Evolutionary conservation across 1,140 invertebrate species (phyloP).

Genomic region (Drosophila aff.): DNA sequence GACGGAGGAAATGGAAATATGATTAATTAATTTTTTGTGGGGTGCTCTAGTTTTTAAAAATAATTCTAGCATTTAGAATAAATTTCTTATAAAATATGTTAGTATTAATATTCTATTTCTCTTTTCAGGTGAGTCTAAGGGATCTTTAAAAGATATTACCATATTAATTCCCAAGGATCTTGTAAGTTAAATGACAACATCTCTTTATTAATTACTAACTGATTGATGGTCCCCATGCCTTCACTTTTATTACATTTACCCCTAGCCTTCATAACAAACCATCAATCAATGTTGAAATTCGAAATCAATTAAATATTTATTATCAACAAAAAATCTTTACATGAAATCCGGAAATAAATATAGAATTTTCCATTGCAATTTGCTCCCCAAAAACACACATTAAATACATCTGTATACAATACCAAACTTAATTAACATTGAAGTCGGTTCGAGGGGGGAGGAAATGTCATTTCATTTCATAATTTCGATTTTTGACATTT

Average conservation of each 20-base stretch:
- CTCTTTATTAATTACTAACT: background rate
- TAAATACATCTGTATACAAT: slow-evolving; percentile 52
- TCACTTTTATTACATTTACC: background rate
- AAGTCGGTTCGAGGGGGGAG: slow-evolving; percentile 8
- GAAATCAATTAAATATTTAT: slow-evolving; percentile 76
- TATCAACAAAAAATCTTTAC: slow-evolving; percentile 20
- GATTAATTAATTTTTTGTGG: slow-evolving; percentile 1
- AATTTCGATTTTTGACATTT: slow-evolving; percentile 59
- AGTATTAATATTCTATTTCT: background rate
- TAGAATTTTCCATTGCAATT: slow-evolving; percentile 43
- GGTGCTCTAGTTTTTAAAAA: background rate
- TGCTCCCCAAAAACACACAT: slow-evolving; percentile 34
- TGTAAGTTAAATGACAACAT: background rate
- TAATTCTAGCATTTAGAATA: background rate
- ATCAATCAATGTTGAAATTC: slow-evolving; percentile 62
- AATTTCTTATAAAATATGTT: background rate
- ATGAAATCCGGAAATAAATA: slow-evolving; percentile 35
- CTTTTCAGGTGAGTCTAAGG: background rate
- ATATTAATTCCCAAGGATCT: background rate
- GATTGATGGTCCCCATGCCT: background rate
- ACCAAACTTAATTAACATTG: slow-evolving; percentile 49
- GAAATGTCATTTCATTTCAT: slow-evolving; percentile 56
- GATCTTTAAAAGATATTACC: background rate
- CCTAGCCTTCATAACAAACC: slow-evolving; percentile 20
- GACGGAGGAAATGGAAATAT: background rate